Percentiles rank a stretch among this genome's conserved stretches.
phyloP scores from a whole-genome alignment of 2,113 vertebrate species.

The Mystacornis crossleyi region DNA sequence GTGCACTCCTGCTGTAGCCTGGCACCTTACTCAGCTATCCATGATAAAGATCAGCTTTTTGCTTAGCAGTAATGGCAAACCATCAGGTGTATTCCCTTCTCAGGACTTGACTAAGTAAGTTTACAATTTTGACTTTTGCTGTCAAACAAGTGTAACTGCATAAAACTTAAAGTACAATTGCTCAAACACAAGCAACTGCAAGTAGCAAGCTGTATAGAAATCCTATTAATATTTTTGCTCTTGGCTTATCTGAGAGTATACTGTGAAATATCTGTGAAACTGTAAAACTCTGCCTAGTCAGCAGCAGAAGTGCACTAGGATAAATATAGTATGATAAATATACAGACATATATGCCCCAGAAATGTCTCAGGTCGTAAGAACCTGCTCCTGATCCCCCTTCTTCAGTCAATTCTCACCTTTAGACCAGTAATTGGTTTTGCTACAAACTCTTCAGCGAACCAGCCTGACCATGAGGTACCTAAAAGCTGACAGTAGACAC shows the following conservation, averaged over 20 bases:
- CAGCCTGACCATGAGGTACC: not conserved
- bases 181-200: not conserved
- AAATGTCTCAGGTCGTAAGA: not conserved
- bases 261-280: not conserved
- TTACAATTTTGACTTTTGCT: not conserved
- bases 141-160: not conserved
- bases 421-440: not conserved
- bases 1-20: not conserved
- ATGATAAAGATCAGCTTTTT: not conserved
- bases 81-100: not conserved
- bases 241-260: not conserved
- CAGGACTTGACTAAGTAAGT: not conserved
- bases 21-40: not conserved
- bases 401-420: not conserved
- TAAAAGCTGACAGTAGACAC: fast-evolving
- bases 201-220: not conserved
- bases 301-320: not conserved
- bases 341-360: not conserved
- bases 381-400: not conserved
- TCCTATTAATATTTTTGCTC: not conserved
- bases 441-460: not conserved
- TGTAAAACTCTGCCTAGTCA: not conserved
- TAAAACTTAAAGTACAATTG: not conserved
- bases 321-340: not conserved
- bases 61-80: not conserved